Evolutionary conservation across 2,797 vertebrate genomes (phyloP).

Genomic region (Chaunax sp.): DNA sequence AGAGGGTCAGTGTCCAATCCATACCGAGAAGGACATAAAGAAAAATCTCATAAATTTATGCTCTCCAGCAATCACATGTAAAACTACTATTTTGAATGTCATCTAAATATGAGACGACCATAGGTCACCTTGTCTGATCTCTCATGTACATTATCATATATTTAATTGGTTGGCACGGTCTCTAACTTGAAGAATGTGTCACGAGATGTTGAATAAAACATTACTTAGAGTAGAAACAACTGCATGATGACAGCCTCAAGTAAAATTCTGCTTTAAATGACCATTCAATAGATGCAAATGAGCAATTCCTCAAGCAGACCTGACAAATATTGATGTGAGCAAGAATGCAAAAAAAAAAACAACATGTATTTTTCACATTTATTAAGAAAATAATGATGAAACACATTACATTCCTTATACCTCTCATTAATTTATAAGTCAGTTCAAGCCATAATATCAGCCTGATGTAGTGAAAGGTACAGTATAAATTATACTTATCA

Average conservation of each 20-base stretch:
- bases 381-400: slow-evolving; percentile 2
- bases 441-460: slow-evolving; percentile 2
- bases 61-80: slow-evolving; percentile 48
- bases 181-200: slow-evolving; percentile 68
- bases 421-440: neutral
- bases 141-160: slow-evolving; percentile 73
- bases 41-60: slow-evolving; percentile 26
- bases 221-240: slow-evolving; percentile 66
- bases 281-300: slow-evolving; percentile 72
- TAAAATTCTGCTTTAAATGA: slow-evolving; percentile 66
- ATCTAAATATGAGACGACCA: slow-evolving; percentile 59
- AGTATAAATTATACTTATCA: slow-evolving; percentile 3
- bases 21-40: slow-evolving; percentile 13
- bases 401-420: neutral
- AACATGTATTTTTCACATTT: slow-evolving; percentile 5
- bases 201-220: slow-evolving; percentile 80
- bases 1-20: slow-evolving; percentile 72
- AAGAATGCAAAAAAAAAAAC: slow-evolving; percentile 27
- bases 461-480: neutral
- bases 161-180: slow-evolving; percentile 78
- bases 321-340: slow-evolving; percentile 46
- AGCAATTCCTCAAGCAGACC: slow-evolving; percentile 52
- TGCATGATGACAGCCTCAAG: slow-evolving; percentile 58
- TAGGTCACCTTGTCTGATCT: slow-evolving; percentile 68
- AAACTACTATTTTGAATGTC: slow-evolving; percentile 56